phyloP scores from a whole-genome alignment of 2,113 vertebrate genomes.

The Hiodon alosoides region DNA sequence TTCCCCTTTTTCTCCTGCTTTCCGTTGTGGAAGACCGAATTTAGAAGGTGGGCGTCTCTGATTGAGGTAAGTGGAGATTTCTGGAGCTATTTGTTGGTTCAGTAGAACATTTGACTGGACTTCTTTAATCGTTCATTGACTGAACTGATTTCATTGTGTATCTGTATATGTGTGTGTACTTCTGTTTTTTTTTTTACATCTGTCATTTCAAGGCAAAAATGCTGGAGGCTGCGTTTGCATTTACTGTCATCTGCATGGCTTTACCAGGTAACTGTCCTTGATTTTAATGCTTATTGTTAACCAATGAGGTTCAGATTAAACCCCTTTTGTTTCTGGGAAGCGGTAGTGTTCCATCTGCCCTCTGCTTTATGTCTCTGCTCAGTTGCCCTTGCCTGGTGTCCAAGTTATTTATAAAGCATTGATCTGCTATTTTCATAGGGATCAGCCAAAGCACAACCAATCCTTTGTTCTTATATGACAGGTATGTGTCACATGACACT shows the following conservation, averaged over 20 bases:
- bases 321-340: conserved; percentile 19
- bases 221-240: conserved; percentile 55
- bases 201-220: conserved; percentile 49
- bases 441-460: conserved; percentile 32
- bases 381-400: conserved; percentile 56
- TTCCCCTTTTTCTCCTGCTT: neutral
- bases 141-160: neutral
- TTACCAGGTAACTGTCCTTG: conserved; percentile 48
- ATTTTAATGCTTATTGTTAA: neutral
- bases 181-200: conserved; percentile 24
- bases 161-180: neutral
- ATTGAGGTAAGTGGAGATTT: neutral
- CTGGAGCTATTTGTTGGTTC: neutral
- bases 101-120: too few species aligned
- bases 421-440: conserved; percentile 57
- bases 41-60: neutral
- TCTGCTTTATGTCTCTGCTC: conserved; percentile 14
- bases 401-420: conserved; percentile 62
- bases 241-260: conserved; percentile 48
- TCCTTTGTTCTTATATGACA: neutral
- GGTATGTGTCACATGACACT: neutral
- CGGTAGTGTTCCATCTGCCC: neutral
- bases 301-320: neutral
- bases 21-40: neutral
- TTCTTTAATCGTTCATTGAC: too few species aligned